A percentile compares a stretch with the other conserved stretches of the same genome.
phyloP scores from a whole-genome alignment of 2,797 vertebrate species.

The Sebastes minor region DNA sequence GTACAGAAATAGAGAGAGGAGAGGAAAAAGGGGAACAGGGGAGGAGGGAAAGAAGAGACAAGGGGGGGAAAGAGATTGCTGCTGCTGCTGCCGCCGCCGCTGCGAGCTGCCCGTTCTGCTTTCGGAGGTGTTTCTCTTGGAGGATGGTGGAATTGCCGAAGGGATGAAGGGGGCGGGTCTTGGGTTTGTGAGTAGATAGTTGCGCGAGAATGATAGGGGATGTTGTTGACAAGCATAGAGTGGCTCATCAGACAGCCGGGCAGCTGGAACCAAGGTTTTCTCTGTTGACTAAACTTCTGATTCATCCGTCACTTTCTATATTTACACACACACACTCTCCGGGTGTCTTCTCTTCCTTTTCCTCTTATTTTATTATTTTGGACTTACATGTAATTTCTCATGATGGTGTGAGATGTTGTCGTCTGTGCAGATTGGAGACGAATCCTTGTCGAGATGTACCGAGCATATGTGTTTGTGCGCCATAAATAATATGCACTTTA shows the following conservation, averaged over 20 bases:
- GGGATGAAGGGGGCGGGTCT: slow-evolving; percentile 71
- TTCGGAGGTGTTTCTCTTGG: slow-evolving; percentile 64
- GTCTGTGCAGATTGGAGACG: slow-evolving; percentile 23
- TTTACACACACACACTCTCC: slow-evolving; percentile 18
- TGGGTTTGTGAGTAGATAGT: slow-evolving; percentile 71
- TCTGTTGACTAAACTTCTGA: slow-evolving; percentile 73
- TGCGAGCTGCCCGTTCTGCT: slow-evolving; percentile 41
- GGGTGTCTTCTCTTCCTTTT: not conserved
- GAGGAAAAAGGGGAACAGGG: slow-evolving; percentile 1
- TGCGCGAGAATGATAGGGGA: slow-evolving; percentile 60
- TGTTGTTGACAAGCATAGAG: slow-evolving; percentile 71
- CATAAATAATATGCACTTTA: slow-evolving; percentile 35
- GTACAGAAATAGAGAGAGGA: slow-evolving; percentile 45
- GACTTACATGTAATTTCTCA: slow-evolving; percentile 4
- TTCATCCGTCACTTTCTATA: slow-evolving; percentile 59
- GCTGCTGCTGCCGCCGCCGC: slow-evolving; percentile 23
- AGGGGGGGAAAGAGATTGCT: slow-evolving; percentile 1
- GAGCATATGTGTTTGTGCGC: slow-evolving; percentile 32
- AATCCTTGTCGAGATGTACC: not conserved
- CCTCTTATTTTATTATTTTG: not conserved
- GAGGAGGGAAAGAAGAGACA: not conserved
- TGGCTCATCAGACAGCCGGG: slow-evolving; percentile 62
- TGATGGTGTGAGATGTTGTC: not conserved
- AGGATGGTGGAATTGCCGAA: slow-evolving; percentile 65
- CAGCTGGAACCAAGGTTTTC: slow-evolving; percentile 48